Evolutionary conservation across 2,888 invertebrate species (phyloP), one percentile per base, ranked within the genome.

Genomic region (Corbicula japonica): DNA sequence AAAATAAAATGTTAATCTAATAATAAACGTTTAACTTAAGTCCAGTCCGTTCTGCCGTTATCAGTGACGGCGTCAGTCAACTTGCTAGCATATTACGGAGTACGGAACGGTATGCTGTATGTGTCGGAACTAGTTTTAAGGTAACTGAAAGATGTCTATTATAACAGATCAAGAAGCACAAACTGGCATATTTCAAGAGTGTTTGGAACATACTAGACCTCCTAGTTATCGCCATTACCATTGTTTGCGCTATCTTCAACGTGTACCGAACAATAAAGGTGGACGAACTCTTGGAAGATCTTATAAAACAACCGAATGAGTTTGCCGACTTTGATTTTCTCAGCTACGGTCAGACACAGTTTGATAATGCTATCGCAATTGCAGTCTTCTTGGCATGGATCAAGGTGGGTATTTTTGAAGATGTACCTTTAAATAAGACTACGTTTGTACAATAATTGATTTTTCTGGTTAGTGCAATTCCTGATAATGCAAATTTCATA

Each of bases 321-420:
- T 95, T 95, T 87, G 93, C 94, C 2, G 95, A 95, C 91, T 95
- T 96, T 89, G 96, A 96, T 88, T 93, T 93, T 62, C 93, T 96
- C 12, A 95, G 95, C 30, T 94, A 94, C 86, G 95, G 95, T 93
- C 95, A 96, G 87, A 93, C 93, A 4, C 92, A 94, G 54, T 95
- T 95, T 89, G 95, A 95, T 87, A 95, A 95, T 87, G 93, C 95
- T 50, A 94, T 95, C 80, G 96, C 96, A 0, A 91, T 96, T 18
- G 94, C 95, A 48, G 94, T 96, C 10, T 96, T 96, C 93, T 93
- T 96, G 32, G 95, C 95, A 0, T 96, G 96, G 95, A 95, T 96
- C 63, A 96, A 96, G 92, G 94, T 94, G 84, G 32, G 83, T 38
- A n/a, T n/a, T n/a, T n/a, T n/a, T n/a, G n/a, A n/a, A n/a, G n/a